Evolutionary conservation across 2,797 vertebrate species (phyloP).

Genomic region (Rhabdophis nuchalis): DNA sequence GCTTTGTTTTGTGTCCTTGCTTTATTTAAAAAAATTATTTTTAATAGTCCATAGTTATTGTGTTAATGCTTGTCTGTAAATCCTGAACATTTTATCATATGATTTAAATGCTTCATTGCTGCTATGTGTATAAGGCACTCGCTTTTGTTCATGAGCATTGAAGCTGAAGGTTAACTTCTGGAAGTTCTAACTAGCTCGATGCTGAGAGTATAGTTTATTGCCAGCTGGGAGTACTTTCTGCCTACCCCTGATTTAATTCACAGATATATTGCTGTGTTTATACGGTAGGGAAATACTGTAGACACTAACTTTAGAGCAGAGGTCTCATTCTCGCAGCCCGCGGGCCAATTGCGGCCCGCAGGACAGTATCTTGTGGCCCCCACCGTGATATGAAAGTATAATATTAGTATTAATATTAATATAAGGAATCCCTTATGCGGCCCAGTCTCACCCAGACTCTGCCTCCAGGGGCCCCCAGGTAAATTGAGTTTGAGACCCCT

Average conservation of each 20-base stretch:
- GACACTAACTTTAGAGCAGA: neutral
- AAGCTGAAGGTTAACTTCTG: neutral
- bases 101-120: conserved; percentile 40
- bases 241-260: neutral
- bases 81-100: conserved; percentile 30
- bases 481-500: too few species aligned
- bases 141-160: neutral
- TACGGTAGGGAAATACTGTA: neutral
- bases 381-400: too few species aligned
- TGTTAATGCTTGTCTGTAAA: conserved; percentile 42
- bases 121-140: neutral
- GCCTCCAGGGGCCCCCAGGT: too few species aligned
- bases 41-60: neutral
- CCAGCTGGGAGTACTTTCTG: neutral
- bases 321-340: too few species aligned
- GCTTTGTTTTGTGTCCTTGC: neutral
- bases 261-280: neutral
- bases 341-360: too few species aligned
- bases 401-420: too few species aligned
- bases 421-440: too few species aligned
- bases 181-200: neutral
- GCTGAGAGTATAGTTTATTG: neutral
- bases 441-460: too few species aligned
- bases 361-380: too few species aligned
- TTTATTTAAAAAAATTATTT: conserved; percentile 13